Base-by-base conservation (phyloP, 2,113 vertebrate species). In the Ptilorrhoa leucosticta region DNA sequence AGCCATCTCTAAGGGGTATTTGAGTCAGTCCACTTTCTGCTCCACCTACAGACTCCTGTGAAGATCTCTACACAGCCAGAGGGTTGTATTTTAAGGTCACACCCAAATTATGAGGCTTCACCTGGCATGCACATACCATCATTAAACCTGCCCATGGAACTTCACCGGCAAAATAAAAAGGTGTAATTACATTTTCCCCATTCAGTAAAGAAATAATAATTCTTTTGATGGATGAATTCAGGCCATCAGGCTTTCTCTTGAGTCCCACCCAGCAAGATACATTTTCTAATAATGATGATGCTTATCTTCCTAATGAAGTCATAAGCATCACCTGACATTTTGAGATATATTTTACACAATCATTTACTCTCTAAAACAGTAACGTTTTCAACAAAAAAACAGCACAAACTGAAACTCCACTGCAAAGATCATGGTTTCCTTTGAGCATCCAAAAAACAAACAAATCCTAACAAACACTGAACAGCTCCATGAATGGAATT, bases 1-100 rank as follows among this genome's bases (percentile, higher is more conserved):
- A 95, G 96, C 94, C 89, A 97, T 92, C 86, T 96, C 89, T 75
- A 64, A 83, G 72, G 80, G 69, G 68, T 84, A 60, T 89, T 94
- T 93, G 72, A 96, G 89, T 96, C 94, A 95, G 91, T 71, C 91
- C 91, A 95, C 89, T 91, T 82, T 96, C 81, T 93, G 94, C 94
- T 86, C 87, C 93, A 89, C 94, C 96, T 82, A 82, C 65, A 94
- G 60, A 84, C 73, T 95, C 87, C 91, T 96, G n/a, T 82, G 81
- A 96, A 93, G 73, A 85, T 69, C 89, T 97, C 95, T 72, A 72
- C 69, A 93, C 94, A 94, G 95, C 96, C 96, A 96, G 95, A 97
- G 96, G 96, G 87, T 39, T 97, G 70, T 96, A 83, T 96, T 97
- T 96, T 96, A 89, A 95, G 91, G 93, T 96, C 94, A 97, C 95